Evolutionary conservation across 1,140 invertebrate species (phyloP).

Genomic region (Ceratina japonica): DNA sequence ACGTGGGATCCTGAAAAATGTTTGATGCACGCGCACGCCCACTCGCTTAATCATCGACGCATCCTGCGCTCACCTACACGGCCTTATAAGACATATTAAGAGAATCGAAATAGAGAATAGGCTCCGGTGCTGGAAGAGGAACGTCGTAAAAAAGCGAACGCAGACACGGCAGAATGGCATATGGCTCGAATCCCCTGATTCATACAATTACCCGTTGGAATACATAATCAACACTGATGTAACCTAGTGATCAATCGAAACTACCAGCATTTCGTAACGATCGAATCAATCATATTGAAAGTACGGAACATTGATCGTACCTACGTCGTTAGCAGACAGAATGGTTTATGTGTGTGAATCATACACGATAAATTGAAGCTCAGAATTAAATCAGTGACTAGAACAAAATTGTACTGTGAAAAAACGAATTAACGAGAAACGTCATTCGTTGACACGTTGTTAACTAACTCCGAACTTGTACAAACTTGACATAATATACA

Average conservation of each 20-base stretch:
- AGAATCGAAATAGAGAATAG: not conserved
- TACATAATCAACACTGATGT: not conserved
- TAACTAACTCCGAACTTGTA: not conserved
- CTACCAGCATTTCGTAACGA: not conserved
- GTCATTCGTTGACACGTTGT: not conserved
- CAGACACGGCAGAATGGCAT: too few relatives aligned
- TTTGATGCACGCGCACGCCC: constrained; percentile 10
- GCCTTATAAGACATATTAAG: not conserved
- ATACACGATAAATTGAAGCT: not conserved
- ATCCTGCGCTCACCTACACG: not conserved
- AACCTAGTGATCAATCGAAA: not conserved
- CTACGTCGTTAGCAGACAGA: not conserved
- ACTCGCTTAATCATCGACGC: constrained; percentile 4
- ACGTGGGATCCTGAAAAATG: constrained; percentile 5
- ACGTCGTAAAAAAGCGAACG: not conserved
- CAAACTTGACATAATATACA: constrained; percentile 17
- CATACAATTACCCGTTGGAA: not conserved
- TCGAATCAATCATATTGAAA: not conserved
- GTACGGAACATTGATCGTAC: not conserved
- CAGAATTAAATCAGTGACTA: too few relatives aligned
- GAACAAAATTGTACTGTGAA: too few relatives aligned
- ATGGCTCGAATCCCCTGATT: not conserved
- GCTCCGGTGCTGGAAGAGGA: not conserved
- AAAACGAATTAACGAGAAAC: too few relatives aligned
- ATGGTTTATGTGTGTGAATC: not conserved